These are phyloP conservation scores for Acropternis orthonyx DNA, from an alignment of 2,797 vertebrate genomes.

Conservation along the genomic window DNA sequence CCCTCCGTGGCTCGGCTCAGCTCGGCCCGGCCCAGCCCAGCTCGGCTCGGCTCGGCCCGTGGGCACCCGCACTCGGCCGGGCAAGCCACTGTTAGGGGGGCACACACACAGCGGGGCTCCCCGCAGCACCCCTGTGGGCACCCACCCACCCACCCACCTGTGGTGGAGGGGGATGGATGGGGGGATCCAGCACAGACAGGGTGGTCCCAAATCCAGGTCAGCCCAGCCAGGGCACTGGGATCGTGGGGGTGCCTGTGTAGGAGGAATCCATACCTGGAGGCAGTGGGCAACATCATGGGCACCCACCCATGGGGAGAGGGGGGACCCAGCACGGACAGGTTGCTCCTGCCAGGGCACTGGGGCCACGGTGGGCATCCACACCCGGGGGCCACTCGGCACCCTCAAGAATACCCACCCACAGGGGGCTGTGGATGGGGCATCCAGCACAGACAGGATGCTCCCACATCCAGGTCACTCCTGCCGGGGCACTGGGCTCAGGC, in stretches of 20 bases:
- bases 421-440: neutral
- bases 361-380: neutral
- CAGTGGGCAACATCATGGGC: neutral
- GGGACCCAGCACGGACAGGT: neutral
- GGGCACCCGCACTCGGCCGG: no score
- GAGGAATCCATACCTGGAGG: no score
- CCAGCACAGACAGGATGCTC: neutral
- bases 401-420: accelerated
- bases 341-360: neutral
- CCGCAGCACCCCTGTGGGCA: neutral
- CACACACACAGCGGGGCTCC: neutral
- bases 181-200: neutral
- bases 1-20: no score
- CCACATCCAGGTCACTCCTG: neutral
- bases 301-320: no score
- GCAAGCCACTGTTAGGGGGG: no score
- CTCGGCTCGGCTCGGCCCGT: no score
- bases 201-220: neutral
- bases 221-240: neutral
- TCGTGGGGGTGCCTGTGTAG: neutral
- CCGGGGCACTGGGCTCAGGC: neutral
- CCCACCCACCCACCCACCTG: no score
- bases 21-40: no score
- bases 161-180: neutral
- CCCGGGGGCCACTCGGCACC: neutral